phyloP scores from a whole-genome alignment of 2,113 vertebrate genomes.

The Panthera tigris region DNA sequence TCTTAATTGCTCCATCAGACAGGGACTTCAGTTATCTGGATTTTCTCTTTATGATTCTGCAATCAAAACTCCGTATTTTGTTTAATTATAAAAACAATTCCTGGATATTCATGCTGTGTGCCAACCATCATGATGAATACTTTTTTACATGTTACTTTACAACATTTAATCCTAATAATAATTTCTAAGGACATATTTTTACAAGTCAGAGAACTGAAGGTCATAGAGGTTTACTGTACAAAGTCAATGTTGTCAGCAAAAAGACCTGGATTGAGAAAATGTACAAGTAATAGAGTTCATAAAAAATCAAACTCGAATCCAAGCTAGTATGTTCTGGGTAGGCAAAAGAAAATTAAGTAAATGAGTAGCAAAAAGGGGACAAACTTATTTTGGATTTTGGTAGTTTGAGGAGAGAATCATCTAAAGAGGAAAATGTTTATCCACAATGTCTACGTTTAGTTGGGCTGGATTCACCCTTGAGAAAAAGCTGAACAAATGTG shows the following conservation, averaged over 20 bases:
- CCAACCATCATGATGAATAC: background rate
- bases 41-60: background rate
- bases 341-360: background rate
- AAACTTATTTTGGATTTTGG: background rate
- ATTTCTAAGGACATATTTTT: background rate
- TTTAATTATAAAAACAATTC: background rate
- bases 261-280: background rate
- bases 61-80: background rate
- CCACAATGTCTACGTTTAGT: background rate
- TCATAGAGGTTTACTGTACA: background rate
- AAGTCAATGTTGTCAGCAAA: conserved; percentile 6
- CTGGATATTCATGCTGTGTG: background rate
- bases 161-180: background rate
- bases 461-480: background rate
- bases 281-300: background rate
- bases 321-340: background rate
- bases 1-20: background rate
- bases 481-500: conserved; percentile 28
- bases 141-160: background rate
- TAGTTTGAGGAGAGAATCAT: background rate
- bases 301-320: background rate
- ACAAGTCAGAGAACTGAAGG: background rate
- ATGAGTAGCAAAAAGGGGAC: background rate
- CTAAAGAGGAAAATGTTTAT: background rate
- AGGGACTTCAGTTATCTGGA: background rate